phyloP scores from a whole-genome alignment of 2,113 vertebrate species.

The Empidonax traillii region DNA sequence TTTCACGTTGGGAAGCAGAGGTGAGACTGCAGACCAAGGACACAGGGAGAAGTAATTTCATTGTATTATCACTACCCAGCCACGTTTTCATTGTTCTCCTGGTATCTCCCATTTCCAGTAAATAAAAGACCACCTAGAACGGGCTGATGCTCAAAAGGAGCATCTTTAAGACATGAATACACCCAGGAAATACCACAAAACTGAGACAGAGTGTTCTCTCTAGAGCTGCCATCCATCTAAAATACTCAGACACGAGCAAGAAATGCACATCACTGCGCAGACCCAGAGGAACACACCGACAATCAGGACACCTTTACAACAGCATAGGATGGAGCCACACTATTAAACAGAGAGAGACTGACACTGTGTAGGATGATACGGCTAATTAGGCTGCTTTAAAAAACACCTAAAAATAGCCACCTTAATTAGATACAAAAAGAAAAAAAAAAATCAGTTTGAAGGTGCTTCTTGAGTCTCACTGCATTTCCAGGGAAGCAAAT shows the following conservation, averaged over 20 bases:
- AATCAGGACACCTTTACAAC: not conserved
- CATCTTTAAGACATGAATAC: not conserved
- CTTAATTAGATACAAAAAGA: not conserved
- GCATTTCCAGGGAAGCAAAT: not conserved
- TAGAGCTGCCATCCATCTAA: not conserved
- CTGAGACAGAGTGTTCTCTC: not conserved
- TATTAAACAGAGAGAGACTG: not conserved
- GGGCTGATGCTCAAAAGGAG: not conserved
- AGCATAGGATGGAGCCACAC: not conserved
- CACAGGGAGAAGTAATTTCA: not conserved
- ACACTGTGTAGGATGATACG: not conserved
- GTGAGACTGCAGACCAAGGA: not conserved
- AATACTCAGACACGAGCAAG: not conserved
- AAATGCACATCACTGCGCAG: fast-evolving
- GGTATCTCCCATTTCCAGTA: not conserved
- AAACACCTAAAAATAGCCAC: not conserved
- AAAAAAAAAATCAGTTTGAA: not conserved
- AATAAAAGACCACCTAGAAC: not conserved
- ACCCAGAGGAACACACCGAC: not conserved
- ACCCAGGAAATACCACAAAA: not conserved
- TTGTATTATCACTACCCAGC: not conserved
- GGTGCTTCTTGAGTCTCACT: not conserved
- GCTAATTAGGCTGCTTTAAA: not conserved
- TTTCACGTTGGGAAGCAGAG: not conserved
- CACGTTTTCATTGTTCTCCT: not conserved